These are phyloP conservation scores for Actinia equina DNA, from an alignment of 64 coral and sea anemone species.

Conservation along the genomic window DNA sequence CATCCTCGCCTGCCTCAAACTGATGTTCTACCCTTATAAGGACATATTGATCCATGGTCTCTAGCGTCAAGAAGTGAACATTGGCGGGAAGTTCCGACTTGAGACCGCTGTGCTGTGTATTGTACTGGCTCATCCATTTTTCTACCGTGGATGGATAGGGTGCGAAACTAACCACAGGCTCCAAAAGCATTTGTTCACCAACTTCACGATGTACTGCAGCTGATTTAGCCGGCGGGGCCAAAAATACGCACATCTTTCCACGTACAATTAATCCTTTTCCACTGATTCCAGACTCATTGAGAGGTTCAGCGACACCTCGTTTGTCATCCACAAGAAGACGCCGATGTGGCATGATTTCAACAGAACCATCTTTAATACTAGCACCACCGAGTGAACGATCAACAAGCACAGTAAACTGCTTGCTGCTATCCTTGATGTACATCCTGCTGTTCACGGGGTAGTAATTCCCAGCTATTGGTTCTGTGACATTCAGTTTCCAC, in stretches of 20 bases:
- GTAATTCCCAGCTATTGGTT: constrained; percentile 95
- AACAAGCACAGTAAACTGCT: constrained; percentile 83
- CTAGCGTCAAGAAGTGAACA: constrained; percentile 87
- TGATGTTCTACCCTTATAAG: constrained; percentile 95
- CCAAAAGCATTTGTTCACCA: constrained; percentile 71
- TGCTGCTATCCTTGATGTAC: constrained; percentile 65
- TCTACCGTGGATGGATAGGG: constrained; percentile 23
- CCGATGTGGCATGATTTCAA: constrained; percentile 92
- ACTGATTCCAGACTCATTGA: constrained; percentile 78
- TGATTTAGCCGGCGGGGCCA: constrained; percentile 62
- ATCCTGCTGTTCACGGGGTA: constrained; percentile 91
- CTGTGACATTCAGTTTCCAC: constrained; percentile 75
- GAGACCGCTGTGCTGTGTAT: constrained; percentile 58
- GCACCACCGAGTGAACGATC: constrained; percentile 94
- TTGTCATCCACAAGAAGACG: constrained; percentile 76
- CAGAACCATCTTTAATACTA: constrained; percentile 83
- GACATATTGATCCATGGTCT: constrained; percentile 55
- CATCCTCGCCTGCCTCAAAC: constrained; percentile 79
- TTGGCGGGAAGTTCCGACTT: constrained; percentile 71
- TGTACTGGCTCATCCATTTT: constrained; percentile 61
- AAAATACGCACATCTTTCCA: constrained; percentile 64
- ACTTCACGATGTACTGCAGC: constrained; percentile 73
- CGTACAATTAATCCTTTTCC: constrained; percentile 86
- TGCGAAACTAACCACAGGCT: constrained; percentile 59
- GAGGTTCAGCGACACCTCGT: constrained; percentile 70